Evolutionary conservation across 2,888 invertebrate genomes (phyloP).

Genomic region (Scrobipalpa costella): DNA sequence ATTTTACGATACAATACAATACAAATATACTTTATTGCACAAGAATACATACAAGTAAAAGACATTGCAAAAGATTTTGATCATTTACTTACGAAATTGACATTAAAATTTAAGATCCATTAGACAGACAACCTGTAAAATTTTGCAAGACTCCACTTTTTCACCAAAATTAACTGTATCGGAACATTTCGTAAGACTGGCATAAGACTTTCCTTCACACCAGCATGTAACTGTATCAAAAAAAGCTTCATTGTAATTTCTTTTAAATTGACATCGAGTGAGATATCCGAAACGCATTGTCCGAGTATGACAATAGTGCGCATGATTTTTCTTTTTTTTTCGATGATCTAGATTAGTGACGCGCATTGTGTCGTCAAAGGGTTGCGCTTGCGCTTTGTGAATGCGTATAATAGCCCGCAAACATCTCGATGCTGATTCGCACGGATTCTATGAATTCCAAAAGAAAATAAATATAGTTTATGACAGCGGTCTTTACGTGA

Average conservation of each 20-base stretch:
- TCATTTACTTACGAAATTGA: too few relatives aligned
- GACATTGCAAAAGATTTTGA: too few relatives aligned
- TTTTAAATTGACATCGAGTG: constrained; percentile 61
- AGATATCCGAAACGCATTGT: constrained; percentile 53
- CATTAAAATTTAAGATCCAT: too few relatives aligned
- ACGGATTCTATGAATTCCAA: constrained; percentile 55
- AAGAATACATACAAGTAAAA: too few relatives aligned
- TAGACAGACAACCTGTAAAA: too few relatives aligned
- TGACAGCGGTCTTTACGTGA: constrained; percentile 39
- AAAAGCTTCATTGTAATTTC: constrained; percentile 33
- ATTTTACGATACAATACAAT: too few relatives aligned
- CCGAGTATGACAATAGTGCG: constrained; percentile 48
- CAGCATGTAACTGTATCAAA: neutral
- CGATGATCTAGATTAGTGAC: constrained; percentile 65
- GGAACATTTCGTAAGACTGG: neutral
- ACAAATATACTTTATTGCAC: too few relatives aligned
- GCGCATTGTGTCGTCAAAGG: constrained; percentile 68
- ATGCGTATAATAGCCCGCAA: constrained; percentile 50
- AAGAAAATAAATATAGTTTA: constrained; percentile 59
- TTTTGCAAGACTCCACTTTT: neutral
- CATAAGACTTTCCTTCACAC: constrained; percentile 1
- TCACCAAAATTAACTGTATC: neutral
- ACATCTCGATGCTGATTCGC: constrained; percentile 49
- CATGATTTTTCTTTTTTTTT: constrained; percentile 37
- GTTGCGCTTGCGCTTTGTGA: constrained; percentile 56